Percentiles rank a stretch among this genome's conserved stretches.
phyloP scores from a whole-genome alignment of 2,113 vertebrate genomes.

The Prolemur simus region DNA sequence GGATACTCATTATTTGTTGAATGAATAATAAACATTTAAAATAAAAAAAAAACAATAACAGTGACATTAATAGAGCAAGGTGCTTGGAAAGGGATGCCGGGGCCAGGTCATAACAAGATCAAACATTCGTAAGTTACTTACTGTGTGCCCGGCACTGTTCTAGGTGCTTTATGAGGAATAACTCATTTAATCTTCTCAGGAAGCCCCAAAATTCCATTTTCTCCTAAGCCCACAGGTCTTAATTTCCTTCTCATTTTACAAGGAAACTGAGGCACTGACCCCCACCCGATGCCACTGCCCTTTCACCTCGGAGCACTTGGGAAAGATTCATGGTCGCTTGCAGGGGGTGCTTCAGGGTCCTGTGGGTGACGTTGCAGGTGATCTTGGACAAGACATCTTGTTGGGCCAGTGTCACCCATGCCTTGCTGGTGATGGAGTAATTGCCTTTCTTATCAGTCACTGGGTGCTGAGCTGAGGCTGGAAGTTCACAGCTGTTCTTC shows the following conservation, averaged over 20 bases:
- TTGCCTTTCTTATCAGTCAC: background rate
- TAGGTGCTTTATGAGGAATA: background rate
- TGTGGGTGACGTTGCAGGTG: background rate
- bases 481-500: slow-evolving; percentile 19
- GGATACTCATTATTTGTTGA: background rate
- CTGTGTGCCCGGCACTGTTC: background rate
- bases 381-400: background rate
- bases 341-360: background rate
- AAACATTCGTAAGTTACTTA: background rate
- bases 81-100: background rate
- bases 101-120: background rate
- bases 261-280: background rate
- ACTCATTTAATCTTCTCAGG: background rate
- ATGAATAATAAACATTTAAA: slow-evolving; percentile 10
- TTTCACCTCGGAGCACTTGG: background rate
- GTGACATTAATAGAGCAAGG: background rate
- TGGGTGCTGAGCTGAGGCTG: background rate
- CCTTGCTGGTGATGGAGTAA: slow-evolving; percentile 7
- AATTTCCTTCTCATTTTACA: background rate
- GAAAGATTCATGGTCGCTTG: slow-evolving; percentile 2
- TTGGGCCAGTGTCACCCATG: background rate
- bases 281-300: background rate
- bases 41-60: background rate
- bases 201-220: background rate
- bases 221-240: background rate